Percentiles rank a stretch among this genome's conserved stretches.
phyloP scores from a whole-genome alignment of 2,113 vertebrate species.

The Turdus rufiventris region DNA sequence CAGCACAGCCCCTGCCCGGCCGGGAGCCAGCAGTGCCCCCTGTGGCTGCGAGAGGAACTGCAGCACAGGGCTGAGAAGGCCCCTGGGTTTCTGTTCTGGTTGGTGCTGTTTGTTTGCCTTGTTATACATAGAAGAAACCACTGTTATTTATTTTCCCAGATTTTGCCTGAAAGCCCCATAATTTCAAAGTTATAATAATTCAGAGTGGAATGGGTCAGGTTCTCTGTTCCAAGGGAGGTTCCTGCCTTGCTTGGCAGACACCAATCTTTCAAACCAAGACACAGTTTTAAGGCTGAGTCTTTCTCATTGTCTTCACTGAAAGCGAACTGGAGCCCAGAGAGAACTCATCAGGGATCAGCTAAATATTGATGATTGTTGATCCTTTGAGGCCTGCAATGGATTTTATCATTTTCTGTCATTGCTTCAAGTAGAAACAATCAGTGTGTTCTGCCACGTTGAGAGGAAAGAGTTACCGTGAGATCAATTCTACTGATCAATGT shows the following conservation, averaged over 20 bases:
- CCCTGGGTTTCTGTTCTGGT: too few relatives aligned
- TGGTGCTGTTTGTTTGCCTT: not conserved
- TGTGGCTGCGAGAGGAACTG: accelerated
- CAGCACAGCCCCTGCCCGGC: not conserved
- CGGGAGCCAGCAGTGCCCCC: not conserved
- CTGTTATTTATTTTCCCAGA: accelerated
- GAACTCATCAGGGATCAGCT: not conserved
- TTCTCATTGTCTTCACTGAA: not conserved
- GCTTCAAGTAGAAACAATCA: not conserved
- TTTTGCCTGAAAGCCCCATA: not conserved
- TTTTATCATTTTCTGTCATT: not conserved
- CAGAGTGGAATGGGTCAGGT: not conserved
- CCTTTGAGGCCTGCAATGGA: not conserved
- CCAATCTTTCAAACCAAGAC: not conserved
- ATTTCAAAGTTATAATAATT: not conserved
- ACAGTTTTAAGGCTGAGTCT: not conserved
- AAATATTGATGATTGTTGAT: not conserved
- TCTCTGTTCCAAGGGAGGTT: not conserved
- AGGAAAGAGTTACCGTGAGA: not conserved
- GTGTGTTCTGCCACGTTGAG: not conserved
- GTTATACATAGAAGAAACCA: accelerated
- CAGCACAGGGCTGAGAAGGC: not conserved
- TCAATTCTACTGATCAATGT: constrained; percentile 37
- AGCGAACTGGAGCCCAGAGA: not conserved
- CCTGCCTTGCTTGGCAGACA: not conserved